phyloP scores from a whole-genome alignment of 2,113 vertebrate species.

The Artemisiospiza belli region DNA sequence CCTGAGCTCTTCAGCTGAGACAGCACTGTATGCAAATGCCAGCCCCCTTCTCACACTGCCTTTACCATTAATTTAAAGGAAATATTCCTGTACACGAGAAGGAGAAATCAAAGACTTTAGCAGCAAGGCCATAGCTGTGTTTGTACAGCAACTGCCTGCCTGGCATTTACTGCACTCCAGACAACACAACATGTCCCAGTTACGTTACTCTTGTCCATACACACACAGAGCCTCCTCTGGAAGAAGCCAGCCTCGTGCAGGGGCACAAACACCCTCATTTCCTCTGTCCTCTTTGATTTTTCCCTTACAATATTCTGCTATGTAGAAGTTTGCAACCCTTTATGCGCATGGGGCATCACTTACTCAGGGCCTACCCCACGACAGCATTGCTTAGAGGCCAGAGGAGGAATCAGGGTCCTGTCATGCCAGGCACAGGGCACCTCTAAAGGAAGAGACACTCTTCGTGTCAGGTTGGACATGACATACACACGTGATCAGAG shows the following conservation, averaged over 20 bases:
- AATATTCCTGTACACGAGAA: not conserved
- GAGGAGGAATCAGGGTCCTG: not conserved
- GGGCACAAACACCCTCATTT: not conserved
- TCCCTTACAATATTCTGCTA: too few relatives aligned
- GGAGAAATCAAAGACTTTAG: not conserved
- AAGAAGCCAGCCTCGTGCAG: not conserved
- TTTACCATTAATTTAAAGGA: not conserved
- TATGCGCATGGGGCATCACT: accelerated
- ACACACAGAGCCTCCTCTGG: not conserved
- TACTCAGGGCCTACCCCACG: not conserved
- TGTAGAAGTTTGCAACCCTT: too few relatives aligned
- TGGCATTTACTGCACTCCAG: not conserved
- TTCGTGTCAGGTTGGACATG: too few relatives aligned
- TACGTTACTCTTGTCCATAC: not conserved
- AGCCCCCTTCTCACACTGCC: not conserved
- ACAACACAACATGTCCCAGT: not conserved
- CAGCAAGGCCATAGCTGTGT: not conserved
- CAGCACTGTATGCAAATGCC: not conserved
- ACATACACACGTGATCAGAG: too few relatives aligned
- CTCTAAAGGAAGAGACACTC: too few relatives aligned
- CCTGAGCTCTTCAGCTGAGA: not conserved
- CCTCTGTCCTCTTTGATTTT: not conserved
- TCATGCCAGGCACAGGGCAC: not conserved
- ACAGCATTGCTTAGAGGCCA: not conserved
- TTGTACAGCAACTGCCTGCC: not conserved